Evolutionary conservation across 2,113 vertebrate species (phyloP).

Genomic region (Rhegmatorhina hoffmannsi): DNA sequence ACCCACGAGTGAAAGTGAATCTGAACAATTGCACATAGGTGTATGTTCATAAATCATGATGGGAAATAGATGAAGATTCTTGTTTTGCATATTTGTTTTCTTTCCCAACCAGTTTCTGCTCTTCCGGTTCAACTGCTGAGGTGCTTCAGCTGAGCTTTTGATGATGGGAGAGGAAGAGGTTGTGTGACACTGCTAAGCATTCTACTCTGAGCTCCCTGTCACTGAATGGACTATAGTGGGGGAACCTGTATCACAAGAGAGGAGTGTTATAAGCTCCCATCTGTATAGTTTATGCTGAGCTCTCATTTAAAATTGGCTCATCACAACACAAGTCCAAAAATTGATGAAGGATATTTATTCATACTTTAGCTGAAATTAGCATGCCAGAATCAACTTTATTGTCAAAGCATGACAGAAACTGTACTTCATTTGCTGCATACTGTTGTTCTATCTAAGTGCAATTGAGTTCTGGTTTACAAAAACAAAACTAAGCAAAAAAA

Average conservation of each 20-base stretch:
- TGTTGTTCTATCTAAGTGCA: not conserved
- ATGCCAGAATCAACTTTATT: slow-evolving; percentile 14
- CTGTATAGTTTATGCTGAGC: not conserved
- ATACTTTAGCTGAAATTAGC: slow-evolving; percentile 13
- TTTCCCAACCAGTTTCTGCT: not conserved
- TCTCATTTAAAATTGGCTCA: slow-evolving; percentile 6
- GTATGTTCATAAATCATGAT: fast-evolving
- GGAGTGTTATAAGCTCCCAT: not conserved
- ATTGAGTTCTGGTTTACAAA: slow-evolving; percentile 21
- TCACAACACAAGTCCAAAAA: slow-evolving; percentile 1
- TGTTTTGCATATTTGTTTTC: not conserved
- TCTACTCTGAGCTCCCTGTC: not conserved
- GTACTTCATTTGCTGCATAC: not conserved
- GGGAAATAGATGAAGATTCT: not conserved
- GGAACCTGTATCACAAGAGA: not conserved
- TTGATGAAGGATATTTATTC: slow-evolving; percentile 34
- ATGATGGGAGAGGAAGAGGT: not conserved
- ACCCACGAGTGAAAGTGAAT: not conserved
- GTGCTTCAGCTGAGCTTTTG: not conserved
- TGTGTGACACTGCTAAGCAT: not conserved
- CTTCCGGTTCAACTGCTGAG: not conserved
- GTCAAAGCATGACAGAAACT: not conserved
- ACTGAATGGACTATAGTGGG: not conserved
- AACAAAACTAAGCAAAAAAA: not conserved
- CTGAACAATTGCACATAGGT: not conserved